A percentile compares a stretch with the other conserved stretches of the same genome.
Conservation (phyloP, 2,797 vertebrate genomes). For the Sebastes alutus region DNA sequence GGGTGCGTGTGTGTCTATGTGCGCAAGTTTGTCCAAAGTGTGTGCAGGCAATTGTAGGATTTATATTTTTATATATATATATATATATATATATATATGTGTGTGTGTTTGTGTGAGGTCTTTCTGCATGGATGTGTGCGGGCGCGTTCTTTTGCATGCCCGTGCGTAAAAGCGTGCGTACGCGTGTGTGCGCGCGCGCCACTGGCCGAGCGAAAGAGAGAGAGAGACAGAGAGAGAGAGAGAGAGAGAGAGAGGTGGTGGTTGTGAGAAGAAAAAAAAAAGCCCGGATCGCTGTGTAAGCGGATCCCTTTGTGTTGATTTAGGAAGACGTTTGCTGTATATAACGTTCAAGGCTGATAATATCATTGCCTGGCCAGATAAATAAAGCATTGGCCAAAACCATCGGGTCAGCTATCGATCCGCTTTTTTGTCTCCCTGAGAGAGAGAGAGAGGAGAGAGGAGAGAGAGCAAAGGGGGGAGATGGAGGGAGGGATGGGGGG, state of each 20-base stretch:
- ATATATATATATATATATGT: no score
- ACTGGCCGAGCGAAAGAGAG: constrained; percentile 56
- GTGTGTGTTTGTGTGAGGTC: constrained; percentile 33
- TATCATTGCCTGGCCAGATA: constrained; percentile 86
- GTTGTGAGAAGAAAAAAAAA: constrained; percentile 73
- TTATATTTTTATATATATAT: background rate
- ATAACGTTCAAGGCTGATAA: constrained; percentile 91
- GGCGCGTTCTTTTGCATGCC: constrained; percentile 47
- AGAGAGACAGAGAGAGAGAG: constrained; percentile 35
- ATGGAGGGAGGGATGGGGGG: constrained; percentile 37
- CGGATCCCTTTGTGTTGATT: constrained; percentile 91
- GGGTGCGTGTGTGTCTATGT: constrained; percentile 16
- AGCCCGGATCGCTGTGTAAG: constrained; percentile 82
- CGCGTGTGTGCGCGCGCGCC: constrained; percentile 56
- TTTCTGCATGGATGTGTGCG: constrained; percentile 41
- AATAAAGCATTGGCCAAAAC: constrained; percentile 89
- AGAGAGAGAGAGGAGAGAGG: constrained; percentile 62
- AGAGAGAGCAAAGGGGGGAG: constrained; percentile 30
- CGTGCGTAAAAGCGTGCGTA: constrained; percentile 72
- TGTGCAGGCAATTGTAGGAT: constrained; percentile 12
- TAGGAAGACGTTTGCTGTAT: constrained; percentile 90
- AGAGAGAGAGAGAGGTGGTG: constrained; percentile 59
- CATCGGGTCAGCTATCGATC: constrained; percentile 87
- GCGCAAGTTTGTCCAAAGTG: constrained; percentile 26
- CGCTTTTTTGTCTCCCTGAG: constrained; percentile 75